phyloP scores from a whole-genome alignment of 2,113 vertebrate species.

The Dolichallabes microphthalmus region DNA sequence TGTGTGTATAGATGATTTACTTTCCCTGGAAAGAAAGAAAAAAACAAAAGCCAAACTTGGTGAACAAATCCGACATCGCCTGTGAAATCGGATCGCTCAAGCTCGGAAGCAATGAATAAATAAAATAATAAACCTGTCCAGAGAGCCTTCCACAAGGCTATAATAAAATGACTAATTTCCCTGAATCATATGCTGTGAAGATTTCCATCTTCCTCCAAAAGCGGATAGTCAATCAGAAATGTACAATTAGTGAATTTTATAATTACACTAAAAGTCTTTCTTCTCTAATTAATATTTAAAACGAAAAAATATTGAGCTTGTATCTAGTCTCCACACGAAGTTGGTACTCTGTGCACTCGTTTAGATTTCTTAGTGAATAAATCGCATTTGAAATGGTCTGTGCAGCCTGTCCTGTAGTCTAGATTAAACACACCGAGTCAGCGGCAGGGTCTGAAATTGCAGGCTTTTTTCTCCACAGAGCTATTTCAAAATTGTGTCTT shows the following conservation, averaged over 20 bases:
- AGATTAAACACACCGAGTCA: neutral
- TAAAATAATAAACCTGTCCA: slow-evolving; percentile 65
- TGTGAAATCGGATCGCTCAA: slow-evolving; percentile 65
- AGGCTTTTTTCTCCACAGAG: neutral
- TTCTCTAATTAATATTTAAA: neutral
- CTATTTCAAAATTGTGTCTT: neutral
- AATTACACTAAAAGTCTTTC: neutral
- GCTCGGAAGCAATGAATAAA: slow-evolving; percentile 59
- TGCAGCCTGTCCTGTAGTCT: neutral
- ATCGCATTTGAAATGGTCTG: neutral
- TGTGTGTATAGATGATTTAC: slow-evolving; percentile 56
- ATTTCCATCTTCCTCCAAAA: slow-evolving; percentile 3
- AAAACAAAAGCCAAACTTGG: slow-evolving; percentile 50
- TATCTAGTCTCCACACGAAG: neutral
- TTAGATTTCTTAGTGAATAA: neutral
- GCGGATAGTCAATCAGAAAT: no score
- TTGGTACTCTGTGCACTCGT: neutral
- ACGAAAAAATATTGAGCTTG: neutral
- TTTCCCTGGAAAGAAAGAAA: slow-evolving; percentile 49
- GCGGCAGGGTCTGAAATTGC: neutral
- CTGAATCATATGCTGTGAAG: slow-evolving; percentile 27
- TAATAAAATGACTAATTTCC: slow-evolving; percentile 39
- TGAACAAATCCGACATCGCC: slow-evolving; percentile 60
- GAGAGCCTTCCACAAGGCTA: slow-evolving; percentile 48
- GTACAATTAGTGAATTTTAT: neutral